Base-by-base conservation (phyloP, 2,113 vertebrate species). In the Formicarius rufipectus region DNA sequence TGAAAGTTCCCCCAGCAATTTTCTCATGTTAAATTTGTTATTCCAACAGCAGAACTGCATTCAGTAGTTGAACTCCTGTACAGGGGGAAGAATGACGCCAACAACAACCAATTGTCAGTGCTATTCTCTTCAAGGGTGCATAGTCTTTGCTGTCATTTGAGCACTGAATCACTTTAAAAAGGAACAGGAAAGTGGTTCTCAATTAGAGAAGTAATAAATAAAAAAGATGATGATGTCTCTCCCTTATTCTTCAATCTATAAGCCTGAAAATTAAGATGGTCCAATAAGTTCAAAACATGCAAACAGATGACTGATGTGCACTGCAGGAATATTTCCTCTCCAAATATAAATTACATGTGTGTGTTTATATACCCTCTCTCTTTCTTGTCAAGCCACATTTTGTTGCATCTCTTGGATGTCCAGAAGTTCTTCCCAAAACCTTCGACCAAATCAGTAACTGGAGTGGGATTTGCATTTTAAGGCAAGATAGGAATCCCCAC, bases 21-120 rank as follows among this genome's bases (percentile, higher is more conserved):
- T 94, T 84, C 87, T 95, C 39, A 16, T 87, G 58, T 82, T 84
- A 68, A 53, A 79, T 90, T 87, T 96, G 71, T 75, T 94, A 76
- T 69, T 90, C 39, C 25, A 64, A 87, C 53, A 84, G 76, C 20
- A 95, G 53, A 74, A 33, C 45, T 68, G 47, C 74, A 74, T 68
- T 84, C 59, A 35, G 89, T 94, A 73, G 52, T 40, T 72, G 75
- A 90, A 92, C 45, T 69, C 82, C 67, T 62, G 55, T 69, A 37
- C 18, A 78, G 62, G 58, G 44, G 59, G 35, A 93, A 86, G 39
- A 78, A 63, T 20, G 31, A 90, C 71, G 69, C 81, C 92, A 97
- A 53, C 42, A 89, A 50, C 72, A 95, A 78, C 60, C 63, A 53
- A 68, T 71, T 44, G 35, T 79, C 81, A 71, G 42, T 78, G 21